These are phyloP conservation scores for Crotalus tigris DNA, from an alignment of 2,113 vertebrate genomes.

Conservation along the genomic window DNA sequence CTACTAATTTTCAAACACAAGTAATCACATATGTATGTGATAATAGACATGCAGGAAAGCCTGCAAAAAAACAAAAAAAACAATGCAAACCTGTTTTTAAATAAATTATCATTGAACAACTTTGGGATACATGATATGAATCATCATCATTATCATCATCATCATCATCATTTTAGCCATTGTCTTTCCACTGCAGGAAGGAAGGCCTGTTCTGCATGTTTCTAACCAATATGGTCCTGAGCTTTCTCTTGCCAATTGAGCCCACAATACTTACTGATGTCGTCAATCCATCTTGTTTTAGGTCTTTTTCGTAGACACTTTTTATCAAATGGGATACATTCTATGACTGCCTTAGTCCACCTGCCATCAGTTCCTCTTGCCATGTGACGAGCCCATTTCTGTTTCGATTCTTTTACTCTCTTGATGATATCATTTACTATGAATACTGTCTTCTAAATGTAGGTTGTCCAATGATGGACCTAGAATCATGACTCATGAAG, in stretches of 20 bases:
- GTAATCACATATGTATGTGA: conserved; percentile 33
- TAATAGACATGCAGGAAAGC: conserved; percentile 20
- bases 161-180: neutral
- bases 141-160: neutral
- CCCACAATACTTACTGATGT: neutral
- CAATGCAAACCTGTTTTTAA: neutral
- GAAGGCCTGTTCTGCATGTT: neutral
- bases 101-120: neutral
- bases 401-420: neutral
- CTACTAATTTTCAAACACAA: neutral
- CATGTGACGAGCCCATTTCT: neutral
- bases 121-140: neutral
- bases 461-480: neutral
- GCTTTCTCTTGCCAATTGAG: neutral
- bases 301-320: neutral
- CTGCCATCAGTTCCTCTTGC: neutral
- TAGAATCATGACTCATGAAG: neutral
- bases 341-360: neutral
- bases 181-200: neutral
- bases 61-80: neutral
- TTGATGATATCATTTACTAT: neutral
- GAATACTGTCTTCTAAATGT: neutral
- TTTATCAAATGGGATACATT: neutral
- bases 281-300: neutral
- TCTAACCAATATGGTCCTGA: neutral